Evolutionary conservation across 2,888 invertebrate species (phyloP).

Genomic region (Rosalia funebris): DNA sequence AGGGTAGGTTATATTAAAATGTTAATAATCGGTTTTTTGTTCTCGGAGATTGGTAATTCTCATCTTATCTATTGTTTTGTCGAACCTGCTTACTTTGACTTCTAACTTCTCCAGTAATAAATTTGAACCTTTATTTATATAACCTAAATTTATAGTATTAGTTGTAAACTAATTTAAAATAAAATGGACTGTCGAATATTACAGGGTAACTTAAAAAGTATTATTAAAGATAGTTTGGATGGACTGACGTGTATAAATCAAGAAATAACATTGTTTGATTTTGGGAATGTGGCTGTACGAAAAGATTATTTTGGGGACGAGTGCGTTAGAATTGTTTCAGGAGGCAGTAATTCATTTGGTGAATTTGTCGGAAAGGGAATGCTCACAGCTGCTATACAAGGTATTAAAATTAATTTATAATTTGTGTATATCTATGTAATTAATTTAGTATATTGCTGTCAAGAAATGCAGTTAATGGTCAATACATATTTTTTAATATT

Average conservation of each 20-base stretch:
- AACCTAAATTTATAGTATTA: slow-evolving; percentile 3
- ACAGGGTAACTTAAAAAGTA: background rate
- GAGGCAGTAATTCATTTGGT: slow-evolving; percentile 71
- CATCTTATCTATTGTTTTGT: too few relatives aligned
- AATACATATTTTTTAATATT: too few relatives aligned
- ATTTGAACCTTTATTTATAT: too few relatives aligned
- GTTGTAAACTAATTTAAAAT: background rate
- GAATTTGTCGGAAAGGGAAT: slow-evolving; percentile 77
- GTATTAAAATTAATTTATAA: too few relatives aligned
- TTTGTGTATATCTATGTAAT: background rate
- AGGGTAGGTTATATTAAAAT: too few relatives aligned
- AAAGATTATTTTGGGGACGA: slow-evolving; percentile 54
- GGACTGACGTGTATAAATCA: slow-evolving; percentile 47
- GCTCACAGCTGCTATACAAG: slow-evolving; percentile 79
- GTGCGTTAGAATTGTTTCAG: slow-evolving; percentile 72
- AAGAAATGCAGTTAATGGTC: too few relatives aligned
- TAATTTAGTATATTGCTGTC: too few relatives aligned
- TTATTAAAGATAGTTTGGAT: slow-evolving; percentile 26
- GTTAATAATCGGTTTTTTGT: too few relatives aligned
- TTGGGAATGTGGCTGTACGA: slow-evolving; percentile 58
- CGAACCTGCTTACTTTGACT: too few relatives aligned
- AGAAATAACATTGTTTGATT: slow-evolving; percentile 55
- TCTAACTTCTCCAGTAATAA: too few relatives aligned
- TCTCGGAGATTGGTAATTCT: too few relatives aligned
- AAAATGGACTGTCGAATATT: slow-evolving; percentile 14